Evolutionary conservation across 2,797 vertebrate genomes (phyloP).

Genomic region (Parambassis ranga): DNA sequence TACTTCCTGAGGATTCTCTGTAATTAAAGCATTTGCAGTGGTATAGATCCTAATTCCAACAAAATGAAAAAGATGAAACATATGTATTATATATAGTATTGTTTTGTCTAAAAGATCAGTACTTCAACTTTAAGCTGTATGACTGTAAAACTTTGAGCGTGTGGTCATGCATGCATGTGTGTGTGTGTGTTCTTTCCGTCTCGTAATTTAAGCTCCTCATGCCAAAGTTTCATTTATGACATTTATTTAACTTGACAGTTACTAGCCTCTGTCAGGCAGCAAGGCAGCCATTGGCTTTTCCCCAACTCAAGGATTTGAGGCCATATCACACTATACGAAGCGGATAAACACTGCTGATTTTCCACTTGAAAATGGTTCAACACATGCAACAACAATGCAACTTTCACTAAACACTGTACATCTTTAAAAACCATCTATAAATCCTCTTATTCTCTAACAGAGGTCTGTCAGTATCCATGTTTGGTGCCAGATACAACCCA

Average conservation of each 20-base stretch:
- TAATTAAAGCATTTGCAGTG: not conserved
- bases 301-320: constrained; percentile 10
- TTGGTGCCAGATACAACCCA: no score
- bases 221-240: constrained; percentile 10
- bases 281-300: constrained; percentile 10
- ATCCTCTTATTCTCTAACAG: no score
- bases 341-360: constrained; percentile 12
- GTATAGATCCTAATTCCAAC: not conserved
- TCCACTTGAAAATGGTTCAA: constrained; percentile 21
- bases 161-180: not conserved
- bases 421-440: no score
- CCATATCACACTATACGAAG: not conserved
- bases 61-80: constrained; percentile 1
- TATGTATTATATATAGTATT: no score
- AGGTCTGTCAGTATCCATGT: no score
- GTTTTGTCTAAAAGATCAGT: no score
- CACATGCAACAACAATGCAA: no score
- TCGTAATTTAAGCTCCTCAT: constrained; percentile 8
- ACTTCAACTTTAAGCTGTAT: not conserved
- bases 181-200: not conserved
- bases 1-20: not conserved
- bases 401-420: not conserved
- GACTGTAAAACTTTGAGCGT: not conserved
- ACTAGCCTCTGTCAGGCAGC: constrained; percentile 16
- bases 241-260: constrained; percentile 32